Evolutionary conservation across 2,888 invertebrate genomes (phyloP).

Genomic region (Empis stercorea): DNA sequence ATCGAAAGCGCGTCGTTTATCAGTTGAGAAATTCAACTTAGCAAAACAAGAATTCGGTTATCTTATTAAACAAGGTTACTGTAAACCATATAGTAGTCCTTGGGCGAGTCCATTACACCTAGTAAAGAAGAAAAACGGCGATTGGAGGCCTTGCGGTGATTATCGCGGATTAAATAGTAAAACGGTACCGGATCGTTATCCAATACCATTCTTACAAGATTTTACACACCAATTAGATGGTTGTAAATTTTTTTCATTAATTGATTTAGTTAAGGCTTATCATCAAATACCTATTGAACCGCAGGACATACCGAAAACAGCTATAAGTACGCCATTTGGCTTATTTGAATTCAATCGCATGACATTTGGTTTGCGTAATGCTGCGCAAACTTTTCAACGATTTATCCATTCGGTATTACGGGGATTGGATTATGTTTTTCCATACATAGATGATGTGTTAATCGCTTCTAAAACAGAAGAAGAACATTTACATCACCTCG

Average conservation of each 20-base stretch:
- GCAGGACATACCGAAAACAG: not conserved
- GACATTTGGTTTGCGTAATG: slow-evolving; percentile 24
- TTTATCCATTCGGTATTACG: slow-evolving; percentile 19
- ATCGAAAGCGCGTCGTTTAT: too few relatives aligned
- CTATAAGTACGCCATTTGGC: slow-evolving; percentile 23
- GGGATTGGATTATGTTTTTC: slow-evolving; percentile 14
- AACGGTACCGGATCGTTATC: not conserved
- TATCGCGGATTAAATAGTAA: not conserved
- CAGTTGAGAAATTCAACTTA: too few relatives aligned
- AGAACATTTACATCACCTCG: slow-evolving; percentile 14
- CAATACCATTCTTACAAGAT: not conserved
- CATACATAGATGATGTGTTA: slow-evolving; percentile 19
- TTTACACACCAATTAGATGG: slow-evolving; percentile 3
- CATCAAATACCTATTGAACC: slow-evolving; percentile 10
- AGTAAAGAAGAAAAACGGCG: not conserved
- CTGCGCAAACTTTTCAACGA: slow-evolving; percentile 23
- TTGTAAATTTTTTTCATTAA: slow-evolving; percentile 15
- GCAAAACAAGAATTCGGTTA: too few relatives aligned
- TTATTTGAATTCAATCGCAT: slow-evolving; percentile 21
- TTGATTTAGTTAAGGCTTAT: slow-evolving; percentile 18
- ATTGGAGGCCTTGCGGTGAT: slow-evolving; percentile 1
- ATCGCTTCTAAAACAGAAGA: slow-evolving; percentile 11
- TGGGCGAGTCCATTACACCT: not conserved
- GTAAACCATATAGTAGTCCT: too few relatives aligned
- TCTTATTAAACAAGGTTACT: too few relatives aligned